Percentiles rank a stretch among this genome's conserved stretches.
phyloP scores from a whole-genome alignment of 2,113 vertebrate genomes.

The Hyperopisus bebe region DNA sequence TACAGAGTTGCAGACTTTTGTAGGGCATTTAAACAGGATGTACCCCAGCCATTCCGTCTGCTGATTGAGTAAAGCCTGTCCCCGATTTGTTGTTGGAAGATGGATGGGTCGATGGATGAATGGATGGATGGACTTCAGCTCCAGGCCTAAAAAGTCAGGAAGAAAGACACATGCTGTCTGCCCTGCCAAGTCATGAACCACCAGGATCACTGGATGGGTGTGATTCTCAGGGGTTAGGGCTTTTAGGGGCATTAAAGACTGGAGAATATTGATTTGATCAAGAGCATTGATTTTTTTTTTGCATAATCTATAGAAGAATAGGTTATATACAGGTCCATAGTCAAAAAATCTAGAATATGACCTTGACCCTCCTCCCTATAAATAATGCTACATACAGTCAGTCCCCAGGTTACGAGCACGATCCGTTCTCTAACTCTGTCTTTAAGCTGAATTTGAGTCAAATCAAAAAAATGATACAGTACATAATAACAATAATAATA shows the following conservation, averaged over 20 bases:
- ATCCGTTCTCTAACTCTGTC: neutral
- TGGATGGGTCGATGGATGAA: neutral
- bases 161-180: neutral
- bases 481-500: neutral
- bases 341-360: neutral
- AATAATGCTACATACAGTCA: neutral
- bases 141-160: neutral
- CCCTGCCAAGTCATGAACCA: neutral
- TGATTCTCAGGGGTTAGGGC: neutral
- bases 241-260: neutral
- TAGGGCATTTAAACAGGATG: neutral
- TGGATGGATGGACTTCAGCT: neutral
- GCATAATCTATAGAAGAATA: neutral
- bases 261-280: neutral
- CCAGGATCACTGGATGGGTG: neutral
- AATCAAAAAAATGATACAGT: neutral
- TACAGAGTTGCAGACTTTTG: neutral
- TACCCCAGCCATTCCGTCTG: neutral
- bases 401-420: neutral
- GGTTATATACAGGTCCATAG: neutral
- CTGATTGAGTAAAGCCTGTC: neutral
- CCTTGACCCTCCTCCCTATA: neutral
- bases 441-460: neutral
- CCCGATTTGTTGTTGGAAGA: neutral
- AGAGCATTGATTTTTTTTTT: neutral